These are phyloP conservation scores for Luperina nickerlii DNA, from an alignment of 2,888 invertebrate species.

Conservation along the genomic window DNA sequence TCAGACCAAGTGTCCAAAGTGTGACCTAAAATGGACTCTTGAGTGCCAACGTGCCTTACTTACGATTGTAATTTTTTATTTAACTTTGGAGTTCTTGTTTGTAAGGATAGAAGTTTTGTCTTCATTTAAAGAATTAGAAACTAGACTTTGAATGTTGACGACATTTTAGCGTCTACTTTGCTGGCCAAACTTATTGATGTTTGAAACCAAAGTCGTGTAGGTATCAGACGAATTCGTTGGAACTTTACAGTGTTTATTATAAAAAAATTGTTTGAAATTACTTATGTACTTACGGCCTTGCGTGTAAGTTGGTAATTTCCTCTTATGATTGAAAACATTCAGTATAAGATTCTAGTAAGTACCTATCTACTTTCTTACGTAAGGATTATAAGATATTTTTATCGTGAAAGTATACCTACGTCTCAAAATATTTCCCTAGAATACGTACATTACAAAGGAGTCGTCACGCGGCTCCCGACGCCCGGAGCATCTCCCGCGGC, in stretches of 20 bases:
- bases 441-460: conserved; percentile 22
- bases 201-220: not conserved
- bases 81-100: not conserved
- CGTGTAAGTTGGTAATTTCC: not conserved
- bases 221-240: too few species aligned
- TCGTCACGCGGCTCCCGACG: too few species aligned
- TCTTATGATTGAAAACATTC: not conserved
- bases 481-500: too few species aligned
- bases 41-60: not conserved
- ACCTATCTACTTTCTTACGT: not conserved
- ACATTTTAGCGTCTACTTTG: not conserved
- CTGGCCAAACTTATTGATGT: not conserved
- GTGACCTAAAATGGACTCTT: not conserved
- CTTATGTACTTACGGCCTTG: not conserved
- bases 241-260: too few species aligned
- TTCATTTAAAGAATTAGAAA: not conserved
- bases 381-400: conserved; percentile 4
- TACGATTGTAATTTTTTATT: not conserved
- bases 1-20: not conserved
- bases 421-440: not conserved
- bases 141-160: not conserved
- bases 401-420: not conserved
- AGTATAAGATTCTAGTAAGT: not conserved
- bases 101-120: not conserved
- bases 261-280: too few species aligned